Conservation (phyloP, 1,140 invertebrate genomes). For the Achroia grisella region DNA sequence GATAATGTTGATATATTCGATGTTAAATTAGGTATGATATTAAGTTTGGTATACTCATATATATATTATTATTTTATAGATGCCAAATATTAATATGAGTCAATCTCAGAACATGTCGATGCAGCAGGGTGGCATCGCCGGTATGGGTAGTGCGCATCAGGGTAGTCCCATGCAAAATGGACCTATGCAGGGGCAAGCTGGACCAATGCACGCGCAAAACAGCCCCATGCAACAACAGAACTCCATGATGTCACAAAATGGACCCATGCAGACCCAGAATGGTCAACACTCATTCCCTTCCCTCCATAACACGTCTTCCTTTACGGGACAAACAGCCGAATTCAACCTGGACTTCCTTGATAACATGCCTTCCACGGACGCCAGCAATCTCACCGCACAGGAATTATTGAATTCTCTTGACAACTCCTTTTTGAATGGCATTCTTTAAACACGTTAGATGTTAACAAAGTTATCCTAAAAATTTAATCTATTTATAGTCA, state of each 20-base stretch:
- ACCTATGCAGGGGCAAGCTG: conserved; percentile 28
- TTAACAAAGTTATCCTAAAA: not conserved
- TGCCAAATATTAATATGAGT: conserved; percentile 79
- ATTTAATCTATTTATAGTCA: conserved; percentile 11
- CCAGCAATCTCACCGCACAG: conserved; percentile 82
- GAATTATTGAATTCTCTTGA: conserved; percentile 82
- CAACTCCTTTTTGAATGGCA: conserved; percentile 66
- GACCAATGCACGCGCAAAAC: conserved; percentile 30
- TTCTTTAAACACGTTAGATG: conserved; percentile 32
- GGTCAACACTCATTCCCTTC: conserved; percentile 43
- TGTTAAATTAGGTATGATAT: not conserved
- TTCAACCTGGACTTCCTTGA: conserved; percentile 88
- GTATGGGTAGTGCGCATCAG: conserved; percentile 29
- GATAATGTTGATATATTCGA: too few species aligned
- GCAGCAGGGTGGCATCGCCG: conserved; percentile 61
- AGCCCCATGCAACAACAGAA: conserved; percentile 30
- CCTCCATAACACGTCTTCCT: conserved; percentile 70
- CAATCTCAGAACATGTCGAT: conserved; percentile 79
- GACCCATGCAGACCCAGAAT: conserved; percentile 28
- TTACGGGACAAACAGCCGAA: conserved; percentile 77
- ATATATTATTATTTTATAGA: conserved; percentile 57
- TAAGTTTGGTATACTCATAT: conserved; percentile 11
- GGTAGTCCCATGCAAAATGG: conserved; percentile 19
- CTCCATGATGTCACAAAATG: conserved; percentile 31
- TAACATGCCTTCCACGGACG: conserved; percentile 81